A percentile compares a stretch with the other conserved stretches of the same genome.
Conservation (phyloP, 2,113 vertebrate species). For the Eubucco bourcierii region DNA sequence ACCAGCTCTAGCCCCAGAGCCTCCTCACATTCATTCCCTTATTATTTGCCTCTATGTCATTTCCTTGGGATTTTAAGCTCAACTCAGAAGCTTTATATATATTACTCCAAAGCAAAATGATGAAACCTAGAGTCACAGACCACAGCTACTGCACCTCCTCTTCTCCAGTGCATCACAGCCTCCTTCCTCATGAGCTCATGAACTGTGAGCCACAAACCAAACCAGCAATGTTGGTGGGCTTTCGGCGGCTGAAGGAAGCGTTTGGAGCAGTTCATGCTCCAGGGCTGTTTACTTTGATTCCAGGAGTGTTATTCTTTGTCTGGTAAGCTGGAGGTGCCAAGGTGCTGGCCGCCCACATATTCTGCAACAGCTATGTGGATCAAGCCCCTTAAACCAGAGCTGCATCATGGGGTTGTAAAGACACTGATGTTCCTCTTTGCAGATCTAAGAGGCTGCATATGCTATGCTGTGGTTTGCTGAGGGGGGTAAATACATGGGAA, state of each 20-base stretch:
- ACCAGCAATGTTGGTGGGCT: neutral
- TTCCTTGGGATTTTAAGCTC: neutral
- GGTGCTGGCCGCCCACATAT: accelerated
- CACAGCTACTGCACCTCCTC: too few relatives aligned
- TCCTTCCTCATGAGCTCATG: neutral
- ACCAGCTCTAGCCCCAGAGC: neutral
- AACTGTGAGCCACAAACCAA: neutral
- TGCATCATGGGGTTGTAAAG: accelerated
- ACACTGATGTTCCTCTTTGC: neutral
- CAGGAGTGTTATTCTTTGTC: neutral
- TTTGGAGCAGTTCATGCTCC: neutral
- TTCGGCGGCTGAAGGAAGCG: neutral
- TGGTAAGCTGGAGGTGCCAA: neutral
- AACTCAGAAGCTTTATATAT: neutral
- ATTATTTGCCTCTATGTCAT: neutral
- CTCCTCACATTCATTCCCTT: neutral
- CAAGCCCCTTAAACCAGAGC: neutral
- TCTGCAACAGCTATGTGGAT: neutral
- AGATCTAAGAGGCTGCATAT: neutral
- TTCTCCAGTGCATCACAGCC: accelerated
- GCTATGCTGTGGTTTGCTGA: neutral
- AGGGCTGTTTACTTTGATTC: constrained; percentile 1
- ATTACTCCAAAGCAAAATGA: neutral
- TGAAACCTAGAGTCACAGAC: neutral
- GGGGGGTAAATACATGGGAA: neutral